Percentiles rank a stretch among this genome's conserved stretches.
phyloP scores from a whole-genome alignment of 2,797 vertebrate species.

The Lagocephalus sceleratus region DNA sequence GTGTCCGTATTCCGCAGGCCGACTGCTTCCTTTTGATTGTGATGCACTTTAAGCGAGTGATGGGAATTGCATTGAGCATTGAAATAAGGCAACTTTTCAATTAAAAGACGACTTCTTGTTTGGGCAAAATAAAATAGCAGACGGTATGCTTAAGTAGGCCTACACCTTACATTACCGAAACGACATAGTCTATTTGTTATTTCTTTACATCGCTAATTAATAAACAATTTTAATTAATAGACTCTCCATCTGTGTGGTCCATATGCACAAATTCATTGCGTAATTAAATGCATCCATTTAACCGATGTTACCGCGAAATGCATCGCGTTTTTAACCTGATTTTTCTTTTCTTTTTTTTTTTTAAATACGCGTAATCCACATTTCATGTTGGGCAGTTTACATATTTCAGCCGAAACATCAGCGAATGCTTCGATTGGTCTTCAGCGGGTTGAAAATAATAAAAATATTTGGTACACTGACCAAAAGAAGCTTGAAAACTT shows the following conservation, averaged over 20 bases:
- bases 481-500: too few relatives aligned
- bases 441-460: too few relatives aligned
- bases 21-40: slow-evolving; percentile 69
- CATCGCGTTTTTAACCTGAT: too few relatives aligned
- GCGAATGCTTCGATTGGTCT: too few relatives aligned
- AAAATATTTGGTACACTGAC: too few relatives aligned
- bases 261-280: not conserved
- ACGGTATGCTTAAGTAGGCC: slow-evolving; percentile 32
- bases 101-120: slow-evolving; percentile 22
- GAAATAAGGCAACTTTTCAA: slow-evolving; percentile 50
- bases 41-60: slow-evolving; percentile 91
- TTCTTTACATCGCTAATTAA: slow-evolving; percentile 62
- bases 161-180: slow-evolving; percentile 39
- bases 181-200: slow-evolving; percentile 59
- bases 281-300: not conserved
- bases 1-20: slow-evolving; percentile 65
- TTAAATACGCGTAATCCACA: too few relatives aligned
- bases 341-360: too few relatives aligned
- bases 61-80: slow-evolving; percentile 53
- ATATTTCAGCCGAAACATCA: too few relatives aligned
- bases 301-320: not conserved
- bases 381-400: too few relatives aligned
- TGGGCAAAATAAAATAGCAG: slow-evolving; percentile 30
- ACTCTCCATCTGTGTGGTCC: slow-evolving; percentile 11
- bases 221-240: slow-evolving; percentile 66